Conservation (phyloP, 1,140 invertebrate species). For the Microplitis mediator region DNA sequence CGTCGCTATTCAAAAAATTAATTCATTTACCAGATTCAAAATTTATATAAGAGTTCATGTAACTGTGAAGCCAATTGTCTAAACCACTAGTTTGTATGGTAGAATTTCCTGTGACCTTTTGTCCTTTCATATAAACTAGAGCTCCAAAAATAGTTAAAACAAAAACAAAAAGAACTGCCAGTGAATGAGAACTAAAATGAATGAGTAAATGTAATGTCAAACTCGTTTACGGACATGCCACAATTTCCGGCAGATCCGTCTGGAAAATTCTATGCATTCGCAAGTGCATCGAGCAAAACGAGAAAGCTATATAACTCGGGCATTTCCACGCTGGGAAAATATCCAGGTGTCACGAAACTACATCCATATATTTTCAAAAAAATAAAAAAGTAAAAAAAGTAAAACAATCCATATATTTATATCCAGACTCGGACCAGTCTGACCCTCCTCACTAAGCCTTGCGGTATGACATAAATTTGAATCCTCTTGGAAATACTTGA, state of each 20-base stretch:
- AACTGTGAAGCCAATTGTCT: too few species aligned
- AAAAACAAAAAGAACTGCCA: background rate
- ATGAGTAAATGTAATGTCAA: slow-evolving; percentile 29
- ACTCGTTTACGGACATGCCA: slow-evolving; percentile 31
- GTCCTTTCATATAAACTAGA: background rate
- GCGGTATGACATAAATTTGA: background rate
- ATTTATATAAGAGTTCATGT: too few species aligned
- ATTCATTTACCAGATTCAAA: too few species aligned
- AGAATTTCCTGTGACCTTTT: background rate
- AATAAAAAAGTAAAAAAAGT: background rate
- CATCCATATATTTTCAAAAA: slow-evolving; percentile 18
- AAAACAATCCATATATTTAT: background rate
- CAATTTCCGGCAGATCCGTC: slow-evolving; percentile 30
- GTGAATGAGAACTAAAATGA: background rate
- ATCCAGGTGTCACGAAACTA: slow-evolving; percentile 23
- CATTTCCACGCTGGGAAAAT: slow-evolving; percentile 13
- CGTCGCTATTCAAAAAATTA: too few species aligned
- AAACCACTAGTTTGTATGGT: background rate
- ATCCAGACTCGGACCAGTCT: too few species aligned
- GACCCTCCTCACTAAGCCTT: background rate
- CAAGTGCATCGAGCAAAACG: slow-evolving; percentile 18
- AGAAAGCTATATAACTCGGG: background rate
- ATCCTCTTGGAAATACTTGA: background rate
- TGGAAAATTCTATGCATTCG: slow-evolving; percentile 31
- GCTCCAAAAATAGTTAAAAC: background rate